These are phyloP conservation scores for Dynastes tityus DNA, from an alignment of 2,888 invertebrate genomes.

Conservation along the genomic window DNA sequence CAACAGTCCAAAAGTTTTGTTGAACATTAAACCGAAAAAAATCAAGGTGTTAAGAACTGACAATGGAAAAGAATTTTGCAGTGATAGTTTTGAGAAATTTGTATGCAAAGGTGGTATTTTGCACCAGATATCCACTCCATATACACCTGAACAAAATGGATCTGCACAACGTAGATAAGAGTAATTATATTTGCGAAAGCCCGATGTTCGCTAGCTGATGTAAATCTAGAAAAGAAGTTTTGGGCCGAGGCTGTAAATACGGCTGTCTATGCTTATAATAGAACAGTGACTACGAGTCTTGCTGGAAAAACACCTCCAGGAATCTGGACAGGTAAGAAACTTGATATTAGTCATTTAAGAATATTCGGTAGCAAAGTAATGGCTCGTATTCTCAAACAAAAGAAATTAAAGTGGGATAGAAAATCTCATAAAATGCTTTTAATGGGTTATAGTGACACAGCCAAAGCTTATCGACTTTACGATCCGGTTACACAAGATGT, in stretches of 20 bases:
- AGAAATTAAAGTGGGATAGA: constrained; percentile 59
- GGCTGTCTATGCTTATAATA: constrained; percentile 58
- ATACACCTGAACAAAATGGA: constrained; percentile 62
- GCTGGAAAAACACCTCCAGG: constrained; percentile 61
- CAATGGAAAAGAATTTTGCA: constrained; percentile 58
- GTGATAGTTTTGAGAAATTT: constrained; percentile 55
- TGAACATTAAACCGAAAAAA: constrained; percentile 60
- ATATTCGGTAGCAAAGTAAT: constrained; percentile 60
- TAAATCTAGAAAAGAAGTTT: constrained; percentile 48
- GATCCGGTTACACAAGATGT: constrained; percentile 46
- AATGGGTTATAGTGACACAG: constrained; percentile 51
- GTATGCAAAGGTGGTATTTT: constrained; percentile 57
- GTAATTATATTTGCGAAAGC: constrained; percentile 57
- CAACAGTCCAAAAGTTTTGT: constrained; percentile 59
- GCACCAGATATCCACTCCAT: constrained; percentile 59
- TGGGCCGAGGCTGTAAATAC: constrained; percentile 58
- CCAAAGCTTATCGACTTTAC: constrained; percentile 53
- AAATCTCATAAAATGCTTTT: constrained; percentile 49
- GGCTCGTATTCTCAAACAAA: constrained; percentile 62
- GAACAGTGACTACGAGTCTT: constrained; percentile 53
- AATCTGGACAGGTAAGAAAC: constrained; percentile 61
- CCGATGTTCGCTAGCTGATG: constrained; percentile 55
- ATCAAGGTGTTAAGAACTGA: constrained; percentile 61
- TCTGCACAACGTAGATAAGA: constrained; percentile 55
- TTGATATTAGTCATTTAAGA: constrained; percentile 61